Evolutionary conservation across 2,888 invertebrate species (phyloP).

Genomic region (Lamellibrachia satsuma): DNA sequence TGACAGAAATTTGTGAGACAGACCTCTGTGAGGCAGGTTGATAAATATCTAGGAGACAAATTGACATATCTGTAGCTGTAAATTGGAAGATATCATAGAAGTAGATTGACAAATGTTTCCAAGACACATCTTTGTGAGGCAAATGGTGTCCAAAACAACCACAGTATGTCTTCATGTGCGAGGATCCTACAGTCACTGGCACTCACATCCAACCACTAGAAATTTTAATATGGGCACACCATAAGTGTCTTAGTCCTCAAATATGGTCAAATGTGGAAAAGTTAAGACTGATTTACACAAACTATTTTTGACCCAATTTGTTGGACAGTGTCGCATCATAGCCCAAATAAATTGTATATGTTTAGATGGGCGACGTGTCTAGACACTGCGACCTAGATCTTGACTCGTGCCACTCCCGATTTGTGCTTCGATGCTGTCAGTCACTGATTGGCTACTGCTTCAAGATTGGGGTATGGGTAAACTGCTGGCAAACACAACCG

Average conservation of each 20-base stretch:
- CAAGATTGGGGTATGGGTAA: background rate
- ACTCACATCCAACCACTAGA: too few relatives aligned
- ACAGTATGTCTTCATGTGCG: too few relatives aligned
- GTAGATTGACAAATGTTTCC: background rate
- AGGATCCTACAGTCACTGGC: too few relatives aligned
- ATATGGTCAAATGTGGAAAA: too few relatives aligned
- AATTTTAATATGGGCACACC: too few relatives aligned
- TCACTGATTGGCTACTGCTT: background rate
- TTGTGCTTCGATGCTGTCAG: background rate
- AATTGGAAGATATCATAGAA: background rate
- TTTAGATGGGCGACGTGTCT: too few relatives aligned
- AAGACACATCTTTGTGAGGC: background rate
- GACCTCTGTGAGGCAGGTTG: background rate
- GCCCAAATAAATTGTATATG: background rate
- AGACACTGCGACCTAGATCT: background rate
- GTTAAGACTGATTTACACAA: too few relatives aligned
- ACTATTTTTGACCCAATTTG: background rate
- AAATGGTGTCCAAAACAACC: background rate
- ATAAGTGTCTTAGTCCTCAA: too few relatives aligned
- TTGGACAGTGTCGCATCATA: background rate
- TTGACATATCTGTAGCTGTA: background rate
- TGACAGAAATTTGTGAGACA: background rate
- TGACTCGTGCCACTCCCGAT: background rate
- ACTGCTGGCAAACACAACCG: background rate
- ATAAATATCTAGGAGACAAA: background rate